These are phyloP conservation scores for Melanostigma gelatinosum DNA, from an alignment of 2,113 vertebrate genomes.

Conservation along the genomic window DNA sequence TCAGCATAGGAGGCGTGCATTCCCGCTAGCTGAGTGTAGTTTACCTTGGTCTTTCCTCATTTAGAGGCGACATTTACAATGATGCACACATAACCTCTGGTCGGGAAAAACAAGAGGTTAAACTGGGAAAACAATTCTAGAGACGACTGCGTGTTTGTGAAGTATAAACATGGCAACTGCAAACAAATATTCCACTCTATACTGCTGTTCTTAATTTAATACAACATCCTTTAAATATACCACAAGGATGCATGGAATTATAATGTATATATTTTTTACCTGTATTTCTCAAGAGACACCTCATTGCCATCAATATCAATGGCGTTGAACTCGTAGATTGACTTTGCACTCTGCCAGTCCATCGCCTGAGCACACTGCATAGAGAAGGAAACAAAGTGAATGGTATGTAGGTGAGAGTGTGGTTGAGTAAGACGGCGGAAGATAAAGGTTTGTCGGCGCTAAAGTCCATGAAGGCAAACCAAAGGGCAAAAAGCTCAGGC, in stretches of 20 bases:
- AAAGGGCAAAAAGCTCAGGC: conserved; percentile 11
- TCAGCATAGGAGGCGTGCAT: conserved; percentile 92
- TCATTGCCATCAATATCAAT: conserved; percentile 90
- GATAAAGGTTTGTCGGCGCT: too few species aligned
- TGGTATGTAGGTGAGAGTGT: rapidly evolving
- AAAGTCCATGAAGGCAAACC: conserved; percentile 2
- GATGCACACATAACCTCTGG: conserved; percentile 90
- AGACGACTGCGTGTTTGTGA: neutral
- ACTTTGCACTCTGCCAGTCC: conserved; percentile 87
- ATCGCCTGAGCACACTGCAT: conserved; percentile 86
- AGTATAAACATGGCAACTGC: neutral
- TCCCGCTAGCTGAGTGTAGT: conserved; percentile 96
- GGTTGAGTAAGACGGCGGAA: neutral
- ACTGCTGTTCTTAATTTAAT: neutral
- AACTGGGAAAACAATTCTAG: neutral
- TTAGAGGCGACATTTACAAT: conserved; percentile 96
- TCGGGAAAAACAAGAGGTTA: neutral
- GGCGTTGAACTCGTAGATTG: conserved; percentile 92
- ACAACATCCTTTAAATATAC: neutral
- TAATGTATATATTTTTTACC: conserved; percentile 68
- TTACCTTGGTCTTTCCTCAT: conserved; percentile 95
- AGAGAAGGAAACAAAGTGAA: neutral
- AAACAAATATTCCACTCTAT: neutral
- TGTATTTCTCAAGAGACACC: conserved; percentile 91
- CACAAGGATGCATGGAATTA: neutral